Evolutionary conservation across 2,113 vertebrate species (phyloP), one percentile per base, ranked within the genome.

Genomic region (Sminthopsis crassicaudata): DNA sequence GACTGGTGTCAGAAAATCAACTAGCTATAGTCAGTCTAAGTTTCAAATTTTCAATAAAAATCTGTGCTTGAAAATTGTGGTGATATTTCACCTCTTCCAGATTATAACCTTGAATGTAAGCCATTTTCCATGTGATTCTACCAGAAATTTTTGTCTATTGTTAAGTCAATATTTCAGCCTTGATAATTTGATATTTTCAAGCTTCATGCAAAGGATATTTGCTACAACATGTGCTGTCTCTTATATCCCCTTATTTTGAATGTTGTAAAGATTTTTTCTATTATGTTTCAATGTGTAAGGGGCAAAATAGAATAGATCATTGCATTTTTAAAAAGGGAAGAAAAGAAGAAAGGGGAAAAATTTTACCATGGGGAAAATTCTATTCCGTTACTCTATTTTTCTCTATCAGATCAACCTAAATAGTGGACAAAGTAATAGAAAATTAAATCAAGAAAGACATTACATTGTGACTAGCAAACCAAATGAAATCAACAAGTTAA

Each of bases 261-360:
- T 67, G 24, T 0, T 1, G 4, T 36, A 27, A 42, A 24, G 84
- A 14, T 88, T 27, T 88, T 9, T 52, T 51, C 46, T 89, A 2
- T 46, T 11, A 1, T 46, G 12, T 25, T 5, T 52, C 10, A 30
- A 11, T 7, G 0, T 25, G 6, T 19, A 2, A 95, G 50, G 53
- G 90, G 46, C 0, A 0, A 53, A 91, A 91, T 16, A 24, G 12
- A 14, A 46, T 0, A 23, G 1, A 0, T 2, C 5, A 0, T 14
- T 4, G 53, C 9, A 36, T 27, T 76, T 46, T 26, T 23, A 19
- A 11, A 5, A 12, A n/a, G 0, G 0, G 0, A 26, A 25, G 30
- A 6, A 19, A 48, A 46, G 6, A 0, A 8, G 0, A 46, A 88
- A 48, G 16, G 26, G 50, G 42, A 50, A 9, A 4, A 48, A 50